Percentiles rank a stretch among this genome's conserved stretches.
phyloP scores from a whole-genome alignment of 1,140 invertebrate species.

The Pentalonia nigronervosa region DNA sequence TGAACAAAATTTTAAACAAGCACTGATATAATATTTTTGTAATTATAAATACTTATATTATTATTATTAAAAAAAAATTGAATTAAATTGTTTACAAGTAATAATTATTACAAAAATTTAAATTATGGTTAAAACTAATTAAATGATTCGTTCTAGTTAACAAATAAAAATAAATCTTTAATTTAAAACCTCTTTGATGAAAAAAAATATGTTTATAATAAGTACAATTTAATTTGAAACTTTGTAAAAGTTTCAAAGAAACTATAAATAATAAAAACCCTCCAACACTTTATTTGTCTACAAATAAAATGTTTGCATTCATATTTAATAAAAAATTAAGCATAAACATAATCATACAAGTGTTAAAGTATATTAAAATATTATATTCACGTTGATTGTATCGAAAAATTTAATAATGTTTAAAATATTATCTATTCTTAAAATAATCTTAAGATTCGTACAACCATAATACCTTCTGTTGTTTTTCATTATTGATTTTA shows the following conservation, averaged over 20 bases:
- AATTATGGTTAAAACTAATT: not conserved
- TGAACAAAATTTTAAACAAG: not conserved
- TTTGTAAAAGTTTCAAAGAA: not conserved
- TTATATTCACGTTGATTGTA: not conserved
- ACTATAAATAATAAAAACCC: not conserved
- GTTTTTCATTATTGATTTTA: not conserved
- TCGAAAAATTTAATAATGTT: not conserved
- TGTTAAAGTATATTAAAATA: not conserved
- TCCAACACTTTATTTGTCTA: not conserved
- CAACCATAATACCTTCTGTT: not conserved
- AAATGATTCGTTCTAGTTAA: not conserved
- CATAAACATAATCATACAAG: not conserved
- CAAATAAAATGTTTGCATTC: not conserved
- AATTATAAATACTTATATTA: not conserved
- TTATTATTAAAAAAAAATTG: not conserved
- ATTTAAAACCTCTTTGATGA: slow-evolving; percentile 1
- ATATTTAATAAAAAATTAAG: not conserved
- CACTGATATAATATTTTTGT: not conserved
- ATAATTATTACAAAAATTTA: not conserved
- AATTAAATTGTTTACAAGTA: not conserved
- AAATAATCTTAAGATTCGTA: not conserved
- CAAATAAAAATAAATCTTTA: not conserved
- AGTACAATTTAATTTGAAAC: not conserved
- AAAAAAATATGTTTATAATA: not conserved
- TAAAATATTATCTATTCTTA: not conserved